Conservation (phyloP, 2,797 vertebrate genomes). For the Gila robusta region DNA sequence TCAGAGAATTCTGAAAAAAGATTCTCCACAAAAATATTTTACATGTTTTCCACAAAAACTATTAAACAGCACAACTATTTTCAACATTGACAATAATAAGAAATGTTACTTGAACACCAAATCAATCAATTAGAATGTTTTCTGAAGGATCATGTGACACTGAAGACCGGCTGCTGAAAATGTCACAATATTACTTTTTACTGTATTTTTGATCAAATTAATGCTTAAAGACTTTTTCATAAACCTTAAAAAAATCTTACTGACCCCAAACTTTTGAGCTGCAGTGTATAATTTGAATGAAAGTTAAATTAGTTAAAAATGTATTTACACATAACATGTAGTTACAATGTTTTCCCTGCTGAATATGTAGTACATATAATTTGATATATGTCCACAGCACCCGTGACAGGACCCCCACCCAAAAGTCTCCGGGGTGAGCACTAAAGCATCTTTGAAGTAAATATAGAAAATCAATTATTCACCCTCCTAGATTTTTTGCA, state of each 20-base stretch:
- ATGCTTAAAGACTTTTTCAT: neutral
- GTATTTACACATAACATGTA: neutral
- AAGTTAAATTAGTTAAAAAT: neutral
- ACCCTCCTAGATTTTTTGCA: constrained; percentile 63
- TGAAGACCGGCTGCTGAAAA: neutral
- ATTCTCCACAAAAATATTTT: neutral
- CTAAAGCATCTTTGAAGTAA: constrained; percentile 58
- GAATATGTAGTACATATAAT: neutral
- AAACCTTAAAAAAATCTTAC: neutral
- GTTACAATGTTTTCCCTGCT: neutral
- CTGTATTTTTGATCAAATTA: neutral
- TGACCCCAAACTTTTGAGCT: neutral
- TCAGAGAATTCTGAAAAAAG: neutral
- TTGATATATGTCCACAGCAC: neutral
- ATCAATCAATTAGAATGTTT: neutral
- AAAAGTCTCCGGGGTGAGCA: constrained; percentile 65
- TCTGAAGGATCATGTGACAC: neutral
- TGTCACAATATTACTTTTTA: neutral
- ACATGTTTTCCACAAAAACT: neutral
- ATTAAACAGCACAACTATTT: neutral
- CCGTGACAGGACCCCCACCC: constrained; percentile 52
- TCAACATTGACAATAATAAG: neutral
- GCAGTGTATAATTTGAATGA: neutral
- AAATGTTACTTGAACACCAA: constrained; percentile 4
- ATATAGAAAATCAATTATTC: constrained; percentile 64